Conservation (phyloP, 37 sponge, comb jelly and placozoan genomes). For the Amphimedon queenslandica region DNA sequence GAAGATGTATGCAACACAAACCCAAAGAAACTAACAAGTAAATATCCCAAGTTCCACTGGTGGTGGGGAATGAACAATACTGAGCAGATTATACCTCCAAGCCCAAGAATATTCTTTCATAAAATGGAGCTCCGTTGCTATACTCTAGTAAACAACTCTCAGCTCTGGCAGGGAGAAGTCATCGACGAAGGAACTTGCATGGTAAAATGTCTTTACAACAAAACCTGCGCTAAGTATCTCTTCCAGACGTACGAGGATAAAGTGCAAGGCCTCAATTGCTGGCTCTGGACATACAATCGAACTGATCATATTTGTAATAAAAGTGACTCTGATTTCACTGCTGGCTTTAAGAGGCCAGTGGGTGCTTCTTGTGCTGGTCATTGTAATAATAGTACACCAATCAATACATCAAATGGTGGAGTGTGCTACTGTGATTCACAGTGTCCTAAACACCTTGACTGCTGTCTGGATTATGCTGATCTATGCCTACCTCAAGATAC, state of each 20-base stretch:
- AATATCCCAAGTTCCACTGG: slow-evolving; percentile 52
- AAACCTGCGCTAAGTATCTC: slow-evolving; percentile 29
- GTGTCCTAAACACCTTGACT: slow-evolving; percentile 24
- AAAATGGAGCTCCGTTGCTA: slow-evolving; percentile 1
- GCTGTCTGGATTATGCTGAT: slow-evolving; percentile 48
- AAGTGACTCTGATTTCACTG: neutral
- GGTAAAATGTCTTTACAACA: slow-evolving; percentile 3
- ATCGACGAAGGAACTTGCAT: slow-evolving; percentile 6
- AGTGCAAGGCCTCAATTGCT: slow-evolving; percentile 7
- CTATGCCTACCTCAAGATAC: slow-evolving; percentile 4
- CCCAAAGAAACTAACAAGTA: neutral
- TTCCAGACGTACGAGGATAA: slow-evolving; percentile 2
- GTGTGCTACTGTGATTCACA: slow-evolving; percentile 37
- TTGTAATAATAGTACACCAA: slow-evolving; percentile 15
- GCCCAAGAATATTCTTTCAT: slow-evolving; percentile 10
- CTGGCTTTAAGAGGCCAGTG: slow-evolving; percentile 32
- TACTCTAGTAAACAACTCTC: neutral
- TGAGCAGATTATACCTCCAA: slow-evolving; percentile 26
- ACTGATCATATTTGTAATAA: slow-evolving; percentile 7
- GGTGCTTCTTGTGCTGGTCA: slow-evolving; percentile 14
- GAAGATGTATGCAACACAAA: slow-evolving; percentile 16
- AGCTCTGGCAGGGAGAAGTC: slow-evolving; percentile 11
- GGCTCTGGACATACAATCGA: slow-evolving; percentile 31
- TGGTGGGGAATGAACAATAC: slow-evolving; percentile 36
- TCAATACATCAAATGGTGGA: neutral